Base-by-base conservation (phyloP, 1,140 invertebrate species). In the Trissolcus basalis region DNA sequence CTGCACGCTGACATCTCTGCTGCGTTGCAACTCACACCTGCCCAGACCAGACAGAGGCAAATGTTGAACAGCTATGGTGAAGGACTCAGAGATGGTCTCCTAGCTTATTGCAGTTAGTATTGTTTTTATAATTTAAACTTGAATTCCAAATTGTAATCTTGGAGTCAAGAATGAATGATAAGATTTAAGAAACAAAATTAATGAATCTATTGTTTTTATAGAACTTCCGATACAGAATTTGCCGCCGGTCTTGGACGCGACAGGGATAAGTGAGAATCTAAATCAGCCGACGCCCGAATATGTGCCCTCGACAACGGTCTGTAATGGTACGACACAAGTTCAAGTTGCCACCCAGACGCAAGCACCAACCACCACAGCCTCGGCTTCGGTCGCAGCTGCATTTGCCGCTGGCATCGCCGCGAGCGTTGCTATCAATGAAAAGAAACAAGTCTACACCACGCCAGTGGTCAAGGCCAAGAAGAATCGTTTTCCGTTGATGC, bases 291-390 rank as follows among this genome's bases (percentile, higher is more conserved):
- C 80, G 8, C 79, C 80, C 5, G 78, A 78, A 55, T 83, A 82
- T 14, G 53, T 79, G 6, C 84, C 82, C 35, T 77, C 85, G 5
- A 74, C 69, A 54, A 53, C 85, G 70, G 41, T 80, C 7, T 82
- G 78, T 44, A 84, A 70, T 27, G 67, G 54, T 7, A 81, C 82
- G 5, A 86, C 89, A 67, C 91, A 91, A 76, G 90, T 91, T 1
- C 89, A 92, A 83, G 91, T 92, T 10, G 90, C 90, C 2, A 92
- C 91, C 0, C 90, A 91, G 63, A 91, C 91, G 9, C 89, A 89
- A 78, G 82, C 85, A 4, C 84, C 87, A 9, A 87, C 85, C 13
- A 82, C 85, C 0, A 74, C 84, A 27, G 63, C 87, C 50, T 77
- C 83, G 19, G 73, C 83, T 45, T 80, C 61, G 0, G 51, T 50